Conservation (phyloP, 2,888 invertebrate species). For the Chymomyza fuscimana region DNA sequence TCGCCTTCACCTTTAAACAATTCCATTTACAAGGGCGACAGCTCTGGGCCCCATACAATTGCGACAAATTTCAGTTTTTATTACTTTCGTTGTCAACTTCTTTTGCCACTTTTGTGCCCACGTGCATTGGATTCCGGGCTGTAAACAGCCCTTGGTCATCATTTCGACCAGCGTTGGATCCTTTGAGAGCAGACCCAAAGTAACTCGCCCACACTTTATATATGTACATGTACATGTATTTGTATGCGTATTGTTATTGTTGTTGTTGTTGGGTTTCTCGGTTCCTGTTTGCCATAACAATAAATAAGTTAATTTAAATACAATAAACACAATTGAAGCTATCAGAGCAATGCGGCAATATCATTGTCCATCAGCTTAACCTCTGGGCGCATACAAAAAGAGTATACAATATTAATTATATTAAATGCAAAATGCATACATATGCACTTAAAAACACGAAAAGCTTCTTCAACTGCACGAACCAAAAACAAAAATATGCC, state of each 20-base stretch:
- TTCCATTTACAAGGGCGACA: constrained; percentile 61
- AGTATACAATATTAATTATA: background rate
- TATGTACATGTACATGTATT: no score
- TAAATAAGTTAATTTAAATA: constrained; percentile 75
- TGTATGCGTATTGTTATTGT: no score
- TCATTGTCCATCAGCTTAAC: background rate
- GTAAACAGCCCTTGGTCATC: background rate
- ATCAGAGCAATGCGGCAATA: background rate
- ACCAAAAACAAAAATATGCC: no score
- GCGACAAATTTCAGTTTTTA: constrained; percentile 72
- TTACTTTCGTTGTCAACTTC: constrained; percentile 65
- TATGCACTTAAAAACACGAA: background rate
- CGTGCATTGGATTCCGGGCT: background rate
- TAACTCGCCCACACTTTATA: background rate
- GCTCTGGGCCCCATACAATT: constrained; percentile 33
- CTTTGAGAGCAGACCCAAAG: background rate
- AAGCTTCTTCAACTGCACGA: no score
- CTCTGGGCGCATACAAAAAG: background rate
- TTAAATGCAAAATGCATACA: background rate
- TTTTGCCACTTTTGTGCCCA: constrained; percentile 22
- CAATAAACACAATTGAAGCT: constrained; percentile 68
- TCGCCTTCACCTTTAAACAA: constrained; percentile 71
- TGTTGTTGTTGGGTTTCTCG: background rate
- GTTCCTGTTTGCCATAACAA: constrained; percentile 47
- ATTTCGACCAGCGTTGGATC: background rate